These are phyloP conservation scores for Mesorhabditis spiculigera DNA, from an alignment of 2,888 invertebrate genomes.

Conservation along the genomic window DNA sequence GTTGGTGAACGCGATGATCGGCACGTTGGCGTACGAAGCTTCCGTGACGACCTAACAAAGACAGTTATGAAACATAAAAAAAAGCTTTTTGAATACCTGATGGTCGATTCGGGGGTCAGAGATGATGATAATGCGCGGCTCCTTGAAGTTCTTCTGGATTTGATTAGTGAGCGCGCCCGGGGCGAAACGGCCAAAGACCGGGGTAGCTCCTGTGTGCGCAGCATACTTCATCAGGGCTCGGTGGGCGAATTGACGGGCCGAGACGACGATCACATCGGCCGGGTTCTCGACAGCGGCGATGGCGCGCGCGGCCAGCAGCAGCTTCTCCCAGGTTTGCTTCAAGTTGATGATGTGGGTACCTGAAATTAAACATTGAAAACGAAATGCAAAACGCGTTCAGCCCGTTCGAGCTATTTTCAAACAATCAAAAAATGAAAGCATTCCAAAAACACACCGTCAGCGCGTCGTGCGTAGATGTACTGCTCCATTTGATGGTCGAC, in stretches of 20 bases:
- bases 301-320: slow-evolving; percentile 91
- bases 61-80: background rate
- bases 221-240: slow-evolving; percentile 83
- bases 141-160: slow-evolving; percentile 90
- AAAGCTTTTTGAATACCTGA: slow-evolving; percentile 11
- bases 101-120: slow-evolving; percentile 75
- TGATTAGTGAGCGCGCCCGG: slow-evolving; percentile 94
- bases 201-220: slow-evolving; percentile 66
- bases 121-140: slow-evolving; percentile 87
- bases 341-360: slow-evolving; percentile 92
- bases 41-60: slow-evolving; percentile 81
- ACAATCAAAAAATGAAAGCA: too few relatives aligned
- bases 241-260: slow-evolving; percentile 89
- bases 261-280: slow-evolving; percentile 93
- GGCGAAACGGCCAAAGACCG: slow-evolving; percentile 96
- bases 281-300: slow-evolving; percentile 97
- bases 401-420: too few relatives aligned
- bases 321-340: slow-evolving; percentile 96
- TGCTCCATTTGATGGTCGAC: slow-evolving; percentile 95
- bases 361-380: slow-evolving; percentile 36
- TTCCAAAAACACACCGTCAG: slow-evolving; percentile 69
- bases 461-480: slow-evolving; percentile 84
- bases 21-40: slow-evolving; percentile 97
- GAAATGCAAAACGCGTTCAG: background rate
- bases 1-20: slow-evolving; percentile 95